Evolutionary conservation across 2,888 invertebrate species (phyloP).

Genomic region (Idaea dimidiata): DNA sequence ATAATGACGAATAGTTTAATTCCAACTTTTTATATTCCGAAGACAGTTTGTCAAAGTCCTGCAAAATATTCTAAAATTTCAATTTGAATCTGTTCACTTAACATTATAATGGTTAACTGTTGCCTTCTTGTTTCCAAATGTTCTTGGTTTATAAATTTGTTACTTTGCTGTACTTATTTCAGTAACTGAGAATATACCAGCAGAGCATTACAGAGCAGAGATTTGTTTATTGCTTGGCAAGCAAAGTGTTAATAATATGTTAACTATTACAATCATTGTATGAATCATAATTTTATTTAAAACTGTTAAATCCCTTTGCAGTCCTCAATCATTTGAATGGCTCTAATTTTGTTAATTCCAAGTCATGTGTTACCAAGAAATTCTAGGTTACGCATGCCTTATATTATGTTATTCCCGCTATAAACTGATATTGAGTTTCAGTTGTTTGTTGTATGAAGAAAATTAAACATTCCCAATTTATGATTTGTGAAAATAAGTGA

Average conservation of each 20-base stretch:
- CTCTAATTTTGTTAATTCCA: no score
- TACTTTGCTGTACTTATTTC: background rate
- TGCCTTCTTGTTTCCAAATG: background rate
- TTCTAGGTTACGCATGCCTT: no score
- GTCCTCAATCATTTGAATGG: no score
- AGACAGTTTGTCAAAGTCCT: slow-evolving; percentile 65
- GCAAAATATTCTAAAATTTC: slow-evolving; percentile 72
- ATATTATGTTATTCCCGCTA: no score
- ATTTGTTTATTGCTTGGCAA: background rate
- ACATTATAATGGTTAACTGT: background rate
- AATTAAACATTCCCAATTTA: no score
- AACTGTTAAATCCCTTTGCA: no score
- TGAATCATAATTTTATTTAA: no score
- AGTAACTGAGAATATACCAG: background rate
- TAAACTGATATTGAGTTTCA: no score
- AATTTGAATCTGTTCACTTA: slow-evolving; percentile 61
- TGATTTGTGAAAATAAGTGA: background rate
- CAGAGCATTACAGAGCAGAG: background rate
- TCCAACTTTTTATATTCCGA: slow-evolving; percentile 58
- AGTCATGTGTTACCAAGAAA: no score
- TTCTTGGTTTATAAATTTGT: background rate
- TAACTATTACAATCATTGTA: no score
- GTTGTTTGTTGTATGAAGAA: no score
- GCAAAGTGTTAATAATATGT: background rate
- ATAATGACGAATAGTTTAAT: slow-evolving; percentile 63